Evolutionary conservation across 2,113 vertebrate genomes (phyloP).

Genomic region (Mastomys coucha): DNA sequence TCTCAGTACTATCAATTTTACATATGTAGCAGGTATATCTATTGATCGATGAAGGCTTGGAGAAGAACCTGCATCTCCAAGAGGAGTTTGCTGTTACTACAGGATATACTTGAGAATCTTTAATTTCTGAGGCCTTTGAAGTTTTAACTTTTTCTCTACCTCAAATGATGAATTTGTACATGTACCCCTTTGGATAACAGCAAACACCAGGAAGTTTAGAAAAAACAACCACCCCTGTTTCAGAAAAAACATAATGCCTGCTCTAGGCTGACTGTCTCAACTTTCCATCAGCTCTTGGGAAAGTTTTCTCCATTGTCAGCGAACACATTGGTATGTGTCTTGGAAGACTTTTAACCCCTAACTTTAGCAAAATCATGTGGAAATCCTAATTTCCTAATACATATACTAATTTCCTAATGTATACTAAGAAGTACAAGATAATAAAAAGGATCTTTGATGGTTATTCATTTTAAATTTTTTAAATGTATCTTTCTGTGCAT

Average conservation of each 20-base stretch:
- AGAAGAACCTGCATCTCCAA: constrained; percentile 30
- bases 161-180: not conserved
- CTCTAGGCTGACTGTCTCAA: not conserved
- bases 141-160: not conserved
- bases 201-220: not conserved
- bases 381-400: not conserved
- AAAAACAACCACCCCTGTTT: not conserved
- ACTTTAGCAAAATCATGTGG: constrained; percentile 45
- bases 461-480: not conserved
- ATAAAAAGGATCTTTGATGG: constrained; percentile 38
- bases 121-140: constrained; percentile 1
- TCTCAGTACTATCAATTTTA: constrained; percentile 47
- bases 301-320: not conserved
- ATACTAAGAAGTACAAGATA: constrained; percentile 24
- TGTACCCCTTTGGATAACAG: not conserved
- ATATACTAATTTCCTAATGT: not conserved
- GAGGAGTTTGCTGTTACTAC: constrained; percentile 49
- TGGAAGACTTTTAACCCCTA: constrained; percentile 16
- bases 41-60: constrained; percentile 58
- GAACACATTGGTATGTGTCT: not conserved
- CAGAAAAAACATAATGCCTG: not conserved
- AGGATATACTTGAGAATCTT: constrained; percentile 7
- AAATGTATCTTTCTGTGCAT: not conserved
- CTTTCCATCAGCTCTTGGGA: not conserved
- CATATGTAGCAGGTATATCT: constrained; percentile 28